These are phyloP conservation scores for Acanthosepion pharaonis DNA, from an alignment of 2,888 invertebrate genomes.

Conservation along the genomic window DNA sequence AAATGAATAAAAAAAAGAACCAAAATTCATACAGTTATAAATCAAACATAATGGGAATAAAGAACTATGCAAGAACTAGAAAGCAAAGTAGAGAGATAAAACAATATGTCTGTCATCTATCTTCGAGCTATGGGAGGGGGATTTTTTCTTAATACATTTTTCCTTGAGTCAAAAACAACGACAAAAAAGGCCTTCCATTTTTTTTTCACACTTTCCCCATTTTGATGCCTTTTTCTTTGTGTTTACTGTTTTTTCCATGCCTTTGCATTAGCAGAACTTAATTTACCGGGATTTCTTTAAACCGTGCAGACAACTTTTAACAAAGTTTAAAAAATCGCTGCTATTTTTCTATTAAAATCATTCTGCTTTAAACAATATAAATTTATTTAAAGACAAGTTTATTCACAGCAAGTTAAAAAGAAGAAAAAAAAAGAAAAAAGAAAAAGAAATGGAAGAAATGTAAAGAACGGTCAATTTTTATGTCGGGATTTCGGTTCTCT, in stretches of 20 bases:
- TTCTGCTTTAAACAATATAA: neutral
- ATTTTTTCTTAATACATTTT: neutral
- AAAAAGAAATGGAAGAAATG: neutral
- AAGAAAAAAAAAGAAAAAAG: neutral
- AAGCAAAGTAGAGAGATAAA: neutral
- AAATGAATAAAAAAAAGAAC: neutral
- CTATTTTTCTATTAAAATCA: conserved; percentile 23
- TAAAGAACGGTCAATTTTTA: neutral
- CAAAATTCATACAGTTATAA: neutral
- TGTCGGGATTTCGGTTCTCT: neutral
- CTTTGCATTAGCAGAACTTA: neutral
- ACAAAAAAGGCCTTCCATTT: neutral
- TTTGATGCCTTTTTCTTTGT: neutral
- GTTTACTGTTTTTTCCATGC: neutral
- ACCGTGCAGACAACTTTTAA: neutral
- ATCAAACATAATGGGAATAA: neutral
- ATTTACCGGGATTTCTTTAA: neutral
- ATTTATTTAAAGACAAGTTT: neutral
- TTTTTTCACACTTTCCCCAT: neutral
- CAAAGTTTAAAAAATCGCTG: neutral
- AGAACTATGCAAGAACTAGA: neutral
- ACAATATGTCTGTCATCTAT: neutral
- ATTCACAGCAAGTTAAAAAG: neutral
- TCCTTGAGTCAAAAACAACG: neutral
- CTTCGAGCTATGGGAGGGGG: too few relatives aligned